Evolutionary conservation across 2,888 invertebrate species (phyloP), one percentile per base, ranked within the genome.

Genomic region (Pocota personata): DNA sequence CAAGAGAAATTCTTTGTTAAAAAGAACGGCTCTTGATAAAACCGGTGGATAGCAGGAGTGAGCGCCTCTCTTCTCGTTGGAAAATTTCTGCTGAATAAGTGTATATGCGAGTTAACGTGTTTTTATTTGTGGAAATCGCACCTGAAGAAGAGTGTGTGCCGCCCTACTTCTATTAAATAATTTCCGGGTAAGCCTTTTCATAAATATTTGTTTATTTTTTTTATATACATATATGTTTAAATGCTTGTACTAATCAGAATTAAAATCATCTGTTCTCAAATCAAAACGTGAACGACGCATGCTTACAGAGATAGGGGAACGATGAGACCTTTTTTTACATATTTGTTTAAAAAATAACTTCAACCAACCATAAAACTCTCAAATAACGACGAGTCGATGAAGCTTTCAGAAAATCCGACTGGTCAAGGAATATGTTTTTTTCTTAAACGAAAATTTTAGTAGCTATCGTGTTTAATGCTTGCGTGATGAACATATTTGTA

Each of bases 61-160:
- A 71, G 71, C 77, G 58, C 64, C 64, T 71, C 77, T 72, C 77
- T 77, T 71, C 77, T 82, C 64, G 58, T 43, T 82, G 71, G 48
- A 71, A 62, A 64, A 58, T 64, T 71, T 77, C 37, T 66, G 43
- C 64, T 57, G 14, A 71, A 79, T 58, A 73, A 58, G 64, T 66
- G 37, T 79, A 50, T 73, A 66, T 66, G 73, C 62, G 60, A 82
- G 48, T 64, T 21, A 60, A 58, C 19, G 60, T 67, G 32, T 69
- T 69, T 55, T 40, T 40, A 48, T 21, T 55, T 77, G 71, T 82
- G 50, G 71, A 82, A 82, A 71, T 72, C 64, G 37, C 58, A 71
- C 64, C 72, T 64, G 72, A 78, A 82, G 76, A 60, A 77, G 77
- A 82, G 82, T 82, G 72, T 72, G 64, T 79, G 66, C 72, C 78